phyloP scores from a whole-genome alignment of 1,140 invertebrate genomes.

The Goniozus legneri region DNA sequence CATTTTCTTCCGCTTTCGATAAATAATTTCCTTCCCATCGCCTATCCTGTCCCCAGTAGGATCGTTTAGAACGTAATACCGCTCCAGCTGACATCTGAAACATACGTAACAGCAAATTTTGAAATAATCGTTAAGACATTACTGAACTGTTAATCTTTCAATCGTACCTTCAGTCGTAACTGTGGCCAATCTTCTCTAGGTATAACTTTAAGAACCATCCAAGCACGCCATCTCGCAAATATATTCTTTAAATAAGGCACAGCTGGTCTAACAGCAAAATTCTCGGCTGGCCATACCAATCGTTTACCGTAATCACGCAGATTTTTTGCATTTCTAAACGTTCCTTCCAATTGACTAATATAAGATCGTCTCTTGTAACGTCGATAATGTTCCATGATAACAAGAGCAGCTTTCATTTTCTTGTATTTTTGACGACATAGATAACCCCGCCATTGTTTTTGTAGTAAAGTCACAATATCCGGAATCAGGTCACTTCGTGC shows the following conservation, averaged over 20 bases:
- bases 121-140: too few species aligned
- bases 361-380: slow-evolving; percentile 82
- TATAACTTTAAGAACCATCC: slow-evolving; percentile 78
- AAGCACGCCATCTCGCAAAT: slow-evolving; percentile 79
- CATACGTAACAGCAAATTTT: slow-evolving; percentile 8
- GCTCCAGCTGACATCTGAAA: slow-evolving; percentile 75
- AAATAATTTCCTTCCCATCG: slow-evolving; percentile 94
- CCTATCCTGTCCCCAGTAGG: slow-evolving; percentile 78
- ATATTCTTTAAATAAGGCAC: slow-evolving; percentile 62
- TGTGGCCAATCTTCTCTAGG: slow-evolving; percentile 84
- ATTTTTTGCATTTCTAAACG: slow-evolving; percentile 60
- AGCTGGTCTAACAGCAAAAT: slow-evolving; percentile 61
- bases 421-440: slow-evolving; percentile 76
- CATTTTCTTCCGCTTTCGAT: slow-evolving; percentile 72
- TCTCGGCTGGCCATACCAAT: slow-evolving; percentile 77
- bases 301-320: slow-evolving; percentile 74
- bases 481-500: slow-evolving; percentile 79
- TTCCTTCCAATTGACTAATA: slow-evolving; percentile 64
- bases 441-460: slow-evolving; percentile 89
- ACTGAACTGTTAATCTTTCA: slow-evolving; percentile 4
- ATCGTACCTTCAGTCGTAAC: slow-evolving; percentile 66
- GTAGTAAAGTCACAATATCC: slow-evolving; percentile 84
- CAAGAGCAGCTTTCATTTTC: slow-evolving; percentile 78
- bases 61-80: slow-evolving; percentile 69
- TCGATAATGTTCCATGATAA: slow-evolving; percentile 81